A percentile compares a stretch with the other conserved stretches of the same genome.
Evolutionary conservation across 2,797 vertebrate genomes (phyloP).

Genomic region (Oreortyx pictus): DNA sequence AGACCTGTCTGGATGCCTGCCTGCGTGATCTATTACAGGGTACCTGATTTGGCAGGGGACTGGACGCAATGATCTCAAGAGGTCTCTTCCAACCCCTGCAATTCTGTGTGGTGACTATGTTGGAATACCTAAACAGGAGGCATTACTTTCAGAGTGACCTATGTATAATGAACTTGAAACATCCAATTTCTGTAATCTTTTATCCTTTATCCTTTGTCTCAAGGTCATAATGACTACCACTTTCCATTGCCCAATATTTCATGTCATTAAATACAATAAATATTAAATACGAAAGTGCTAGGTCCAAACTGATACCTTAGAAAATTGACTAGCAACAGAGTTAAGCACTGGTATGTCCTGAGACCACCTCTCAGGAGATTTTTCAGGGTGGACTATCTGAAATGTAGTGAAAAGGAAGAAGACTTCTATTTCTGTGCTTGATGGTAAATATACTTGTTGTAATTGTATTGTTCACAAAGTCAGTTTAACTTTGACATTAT

Average conservation of each 20-base stretch:
- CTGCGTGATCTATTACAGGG: too few species aligned
- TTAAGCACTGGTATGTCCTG: not conserved
- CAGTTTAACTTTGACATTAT: not conserved
- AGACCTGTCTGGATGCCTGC: too few species aligned
- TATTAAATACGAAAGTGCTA: not conserved
- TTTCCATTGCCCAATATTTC: not conserved
- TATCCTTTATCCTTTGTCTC: not conserved
- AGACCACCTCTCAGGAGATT: not conserved
- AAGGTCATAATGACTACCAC: not conserved
- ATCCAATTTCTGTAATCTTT: not conserved
- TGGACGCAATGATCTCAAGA: too few species aligned
- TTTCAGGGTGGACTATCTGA: not conserved
- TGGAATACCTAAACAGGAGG: too few species aligned
- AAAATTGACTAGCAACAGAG: not conserved
- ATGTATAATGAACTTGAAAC: fast-evolving
- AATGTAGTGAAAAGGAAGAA: not conserved
- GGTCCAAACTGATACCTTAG: not conserved
- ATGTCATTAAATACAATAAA: not conserved
- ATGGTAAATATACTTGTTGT: not conserved
- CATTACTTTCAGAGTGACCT: too few species aligned
- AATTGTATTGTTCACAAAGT: not conserved
- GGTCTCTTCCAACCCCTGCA: too few species aligned
- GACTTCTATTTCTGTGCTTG: not conserved
- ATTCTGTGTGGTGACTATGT: too few species aligned
- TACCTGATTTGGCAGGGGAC: too few species aligned